phyloP scores from a whole-genome alignment of 2,113 vertebrate genomes.

The Mesembrinibis cayennensis region DNA sequence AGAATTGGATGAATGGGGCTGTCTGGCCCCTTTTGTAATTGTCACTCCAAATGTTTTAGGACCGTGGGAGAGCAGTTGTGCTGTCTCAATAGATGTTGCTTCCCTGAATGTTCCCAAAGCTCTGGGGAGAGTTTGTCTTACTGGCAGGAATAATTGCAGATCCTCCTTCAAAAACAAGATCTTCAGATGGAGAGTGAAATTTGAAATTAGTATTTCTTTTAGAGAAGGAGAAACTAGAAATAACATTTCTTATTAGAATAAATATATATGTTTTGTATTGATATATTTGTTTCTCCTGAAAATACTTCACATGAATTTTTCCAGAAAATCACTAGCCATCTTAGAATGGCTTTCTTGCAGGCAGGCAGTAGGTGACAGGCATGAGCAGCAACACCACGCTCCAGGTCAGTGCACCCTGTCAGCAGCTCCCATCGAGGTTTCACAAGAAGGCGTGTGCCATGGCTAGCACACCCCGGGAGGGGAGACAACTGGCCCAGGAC shows the following conservation, averaged over 20 bases:
- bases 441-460: neutral
- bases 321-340: neutral
- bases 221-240: neutral
- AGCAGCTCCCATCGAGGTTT: neutral
- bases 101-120: neutral
- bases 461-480: neutral
- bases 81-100: neutral
- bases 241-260: neutral
- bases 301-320: neutral
- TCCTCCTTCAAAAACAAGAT: neutral
- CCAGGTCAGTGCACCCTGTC: neutral
- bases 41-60: neutral
- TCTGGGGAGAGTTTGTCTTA: neutral
- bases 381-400: rapidly evolving
- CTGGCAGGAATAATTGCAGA: neutral
- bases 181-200: neutral
- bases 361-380: neutral
- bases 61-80: neutral
- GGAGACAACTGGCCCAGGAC: neutral
- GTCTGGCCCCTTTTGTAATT: neutral
- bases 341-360: neutral
- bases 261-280: neutral
- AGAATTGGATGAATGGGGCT: neutral
- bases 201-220: neutral
- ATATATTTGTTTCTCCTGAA: neutral